Evolutionary conservation across 1,140 invertebrate species (phyloP).

Genomic region (Calephelis virginiensis): DNA sequence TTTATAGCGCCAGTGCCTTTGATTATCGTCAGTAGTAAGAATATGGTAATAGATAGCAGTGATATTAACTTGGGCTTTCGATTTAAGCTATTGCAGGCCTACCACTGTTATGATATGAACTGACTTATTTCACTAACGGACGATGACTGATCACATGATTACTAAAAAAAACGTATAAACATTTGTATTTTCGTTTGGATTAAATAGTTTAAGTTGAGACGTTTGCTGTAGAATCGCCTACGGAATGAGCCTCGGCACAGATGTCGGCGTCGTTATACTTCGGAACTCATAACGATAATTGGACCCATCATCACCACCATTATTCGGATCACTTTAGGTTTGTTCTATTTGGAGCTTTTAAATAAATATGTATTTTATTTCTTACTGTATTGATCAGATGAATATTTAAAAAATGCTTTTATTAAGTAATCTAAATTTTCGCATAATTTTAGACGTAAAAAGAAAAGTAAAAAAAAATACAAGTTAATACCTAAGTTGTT

Average conservation of each 20-base stretch:
- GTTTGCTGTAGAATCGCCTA: constrained; percentile 21
- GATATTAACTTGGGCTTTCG: too few species aligned
- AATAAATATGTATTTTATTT: background rate
- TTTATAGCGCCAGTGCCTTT: too few species aligned
- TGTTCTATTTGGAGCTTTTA: constrained; percentile 31
- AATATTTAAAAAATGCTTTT: too few species aligned
- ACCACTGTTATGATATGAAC: too few species aligned
- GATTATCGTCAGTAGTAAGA: too few species aligned
- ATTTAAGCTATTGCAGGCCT: too few species aligned
- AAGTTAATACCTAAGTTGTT: too few species aligned
- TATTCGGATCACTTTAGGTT: constrained; percentile 46
- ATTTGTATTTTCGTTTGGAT: background rate
- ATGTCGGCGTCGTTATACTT: constrained; percentile 55
- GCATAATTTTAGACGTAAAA: too few species aligned
- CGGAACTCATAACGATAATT: constrained; percentile 61
- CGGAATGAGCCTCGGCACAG: constrained; percentile 36
- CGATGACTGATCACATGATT: background rate
- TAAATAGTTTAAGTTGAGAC: constrained; percentile 23
- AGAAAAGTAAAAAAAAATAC: too few species aligned
- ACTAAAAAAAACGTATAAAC: constrained; percentile 6
- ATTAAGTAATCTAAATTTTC: too few species aligned
- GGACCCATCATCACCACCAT: constrained; percentile 54
- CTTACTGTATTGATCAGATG: background rate
- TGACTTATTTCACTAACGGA: too few species aligned
- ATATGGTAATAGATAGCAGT: too few species aligned